phyloP scores from a whole-genome alignment of 2,113 vertebrate genomes.

The Microcebus jonahi region DNA sequence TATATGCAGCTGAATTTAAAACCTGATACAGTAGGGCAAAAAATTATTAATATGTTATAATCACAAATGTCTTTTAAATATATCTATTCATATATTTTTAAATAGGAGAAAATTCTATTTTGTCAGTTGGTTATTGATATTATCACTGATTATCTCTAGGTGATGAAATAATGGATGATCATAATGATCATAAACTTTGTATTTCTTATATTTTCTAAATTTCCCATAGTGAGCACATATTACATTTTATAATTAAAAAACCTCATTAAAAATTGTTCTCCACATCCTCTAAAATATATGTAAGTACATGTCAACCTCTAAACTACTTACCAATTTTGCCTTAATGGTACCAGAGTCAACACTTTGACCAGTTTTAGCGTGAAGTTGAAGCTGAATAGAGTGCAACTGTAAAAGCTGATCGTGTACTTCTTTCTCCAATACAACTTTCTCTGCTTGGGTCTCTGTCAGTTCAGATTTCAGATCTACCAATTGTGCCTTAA shows the following conservation, averaged over 20 bases:
- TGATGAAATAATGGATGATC: not conserved
- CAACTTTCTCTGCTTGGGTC: slow-evolving; percentile 91
- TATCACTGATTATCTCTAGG: not conserved
- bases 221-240: not conserved
- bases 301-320: not conserved
- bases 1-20: not conserved
- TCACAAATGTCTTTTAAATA: slow-evolving; percentile 14
- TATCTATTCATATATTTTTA: slow-evolving; percentile 9
- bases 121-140: not conserved
- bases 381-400: slow-evolving; percentile 95
- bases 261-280: not conserved
- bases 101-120: not conserved
- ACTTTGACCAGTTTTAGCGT: slow-evolving; percentile 92
- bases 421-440: slow-evolving; percentile 95
- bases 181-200: not conserved
- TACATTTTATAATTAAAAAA: slow-evolving; percentile 7
- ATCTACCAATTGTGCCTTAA: slow-evolving; percentile 97
- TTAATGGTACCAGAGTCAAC: slow-evolving; percentile 96
- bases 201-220: not conserved
- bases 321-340: slow-evolving; percentile 92
- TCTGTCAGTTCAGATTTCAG: slow-evolving; percentile 96
- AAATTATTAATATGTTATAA: not conserved
- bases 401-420: slow-evolving; percentile 95
- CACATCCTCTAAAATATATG: not conserved
- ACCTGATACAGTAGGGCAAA: not conserved